Conservation (phyloP, 2,113 vertebrate species). For the Centrocercus urophasianus region DNA sequence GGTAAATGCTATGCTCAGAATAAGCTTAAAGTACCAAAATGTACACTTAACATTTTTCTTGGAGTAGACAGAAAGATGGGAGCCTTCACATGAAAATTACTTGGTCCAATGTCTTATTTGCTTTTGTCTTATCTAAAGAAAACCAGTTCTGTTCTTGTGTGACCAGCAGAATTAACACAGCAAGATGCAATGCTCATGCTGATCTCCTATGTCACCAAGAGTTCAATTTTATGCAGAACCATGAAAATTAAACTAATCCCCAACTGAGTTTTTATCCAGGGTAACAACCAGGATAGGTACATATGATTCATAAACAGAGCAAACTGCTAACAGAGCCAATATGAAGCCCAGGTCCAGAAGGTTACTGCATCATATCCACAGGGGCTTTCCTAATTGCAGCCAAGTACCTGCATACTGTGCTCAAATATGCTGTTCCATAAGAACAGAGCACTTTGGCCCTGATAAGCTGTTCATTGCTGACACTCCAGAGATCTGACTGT, state of each 20-base stretch:
- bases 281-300: constrained; percentile 28
- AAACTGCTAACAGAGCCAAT: constrained; percentile 10
- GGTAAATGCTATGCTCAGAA: not conserved
- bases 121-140: not conserved
- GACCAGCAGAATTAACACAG: not conserved
- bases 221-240: constrained; percentile 43
- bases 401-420: rapidly evolving
- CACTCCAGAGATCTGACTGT: not conserved
- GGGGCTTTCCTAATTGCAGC: not conserved
- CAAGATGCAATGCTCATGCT: not conserved
- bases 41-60: not conserved
- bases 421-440: not conserved
- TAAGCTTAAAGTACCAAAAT: not conserved
- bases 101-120: not conserved
- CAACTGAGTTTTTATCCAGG: constrained; percentile 19
- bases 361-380: not conserved
- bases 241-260: constrained; percentile 22
- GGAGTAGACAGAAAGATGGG: not conserved
- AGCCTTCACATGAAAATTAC: not conserved
- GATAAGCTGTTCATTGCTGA: not conserved
- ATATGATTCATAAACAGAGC: constrained; percentile 40
- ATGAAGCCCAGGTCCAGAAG: constrained; percentile 3
- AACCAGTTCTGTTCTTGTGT: not conserved
- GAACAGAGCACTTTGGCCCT: not conserved
- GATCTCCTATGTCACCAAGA: not conserved